Evolutionary conservation across 2,113 vertebrate species (phyloP).

Genomic region (Cochlearius cochlearius): DNA sequence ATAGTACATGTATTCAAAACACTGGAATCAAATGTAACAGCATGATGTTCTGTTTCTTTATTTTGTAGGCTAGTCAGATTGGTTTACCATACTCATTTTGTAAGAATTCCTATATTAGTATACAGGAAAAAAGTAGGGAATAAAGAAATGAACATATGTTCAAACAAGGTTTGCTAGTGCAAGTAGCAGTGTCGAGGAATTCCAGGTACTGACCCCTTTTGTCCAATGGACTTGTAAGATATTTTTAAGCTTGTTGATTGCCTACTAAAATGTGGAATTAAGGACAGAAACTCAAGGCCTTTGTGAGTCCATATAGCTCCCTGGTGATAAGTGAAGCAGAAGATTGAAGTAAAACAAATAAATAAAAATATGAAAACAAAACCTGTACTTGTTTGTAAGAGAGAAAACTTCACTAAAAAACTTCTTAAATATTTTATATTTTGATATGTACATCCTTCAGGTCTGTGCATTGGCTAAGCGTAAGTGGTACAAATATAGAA

Average conservation of each 20-base stretch:
- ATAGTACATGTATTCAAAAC: background rate
- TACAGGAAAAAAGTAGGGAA: background rate
- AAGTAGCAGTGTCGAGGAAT: background rate
- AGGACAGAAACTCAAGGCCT: background rate
- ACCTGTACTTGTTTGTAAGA: background rate
- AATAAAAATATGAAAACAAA: background rate
- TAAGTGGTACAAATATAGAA: background rate
- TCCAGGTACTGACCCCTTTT: background rate
- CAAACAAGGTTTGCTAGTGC: background rate
- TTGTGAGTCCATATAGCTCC: background rate
- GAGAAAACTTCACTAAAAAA: background rate
- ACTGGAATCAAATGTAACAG: background rate
- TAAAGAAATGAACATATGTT: background rate
- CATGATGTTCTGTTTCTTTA: background rate
- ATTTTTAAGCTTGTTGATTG: background rate
- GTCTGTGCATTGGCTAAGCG: background rate
- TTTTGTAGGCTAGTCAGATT: background rate
- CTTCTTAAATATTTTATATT: background rate
- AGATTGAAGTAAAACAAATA: background rate
- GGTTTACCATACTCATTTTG: background rate
- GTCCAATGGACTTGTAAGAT: background rate
- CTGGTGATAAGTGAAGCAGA: background rate
- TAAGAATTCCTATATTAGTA: background rate
- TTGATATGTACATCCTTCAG: background rate
- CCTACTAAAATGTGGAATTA: background rate